Base-by-base conservation (phyloP, 2,797 vertebrate genomes). In the Peromyscus nudipes region DNA sequence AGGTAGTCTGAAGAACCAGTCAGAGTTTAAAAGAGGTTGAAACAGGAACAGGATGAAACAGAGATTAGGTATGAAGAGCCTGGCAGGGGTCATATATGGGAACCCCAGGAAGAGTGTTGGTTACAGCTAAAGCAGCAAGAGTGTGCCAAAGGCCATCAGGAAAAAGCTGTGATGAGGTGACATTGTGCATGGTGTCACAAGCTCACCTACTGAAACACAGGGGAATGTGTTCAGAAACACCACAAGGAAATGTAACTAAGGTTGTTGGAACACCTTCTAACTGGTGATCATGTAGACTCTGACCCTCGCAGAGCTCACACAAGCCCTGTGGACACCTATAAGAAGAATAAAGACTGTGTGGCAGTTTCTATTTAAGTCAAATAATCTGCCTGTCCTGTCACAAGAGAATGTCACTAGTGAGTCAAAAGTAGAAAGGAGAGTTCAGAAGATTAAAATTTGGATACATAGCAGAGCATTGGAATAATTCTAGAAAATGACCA, bases 401-500 rank as follows among this genome's bases (percentile, higher is more conserved):
- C 9, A 29, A 40, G 82, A 37, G 31, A 34, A 17, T 46, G 27
- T 27, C 46, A n/a, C 13, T 37, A 37, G 17, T 34, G 21, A 69
- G 21, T 52, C 43, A 43, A 25, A 65, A 52, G 31, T 52, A 31
- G 67, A 52, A 69, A 21, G 43, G n/a, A 31, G 21, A 27, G 34
- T 55, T 71, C 7, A 37, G 84, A 34, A 34, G 27, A 27, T 23
- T 37, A 46, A 46, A 34, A 25, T 71, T n/a, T 34, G 49, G 14
- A 71, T 55, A 71, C 43, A 31, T 19, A 67, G 43, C 65, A 85
- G 62, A 85, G 4, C 27, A 34, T 3, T 13, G 13, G 17, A 49
- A 85, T 29, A 49, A 67, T n/a, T 9, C 4, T 12, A 31, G 60
- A 84, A 12, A 49, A 23, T 34, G 83, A 98, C 98, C 98, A 95